Base-by-base conservation (phyloP, 1,140 invertebrate species). In the Drosophila baimaii region DNA sequence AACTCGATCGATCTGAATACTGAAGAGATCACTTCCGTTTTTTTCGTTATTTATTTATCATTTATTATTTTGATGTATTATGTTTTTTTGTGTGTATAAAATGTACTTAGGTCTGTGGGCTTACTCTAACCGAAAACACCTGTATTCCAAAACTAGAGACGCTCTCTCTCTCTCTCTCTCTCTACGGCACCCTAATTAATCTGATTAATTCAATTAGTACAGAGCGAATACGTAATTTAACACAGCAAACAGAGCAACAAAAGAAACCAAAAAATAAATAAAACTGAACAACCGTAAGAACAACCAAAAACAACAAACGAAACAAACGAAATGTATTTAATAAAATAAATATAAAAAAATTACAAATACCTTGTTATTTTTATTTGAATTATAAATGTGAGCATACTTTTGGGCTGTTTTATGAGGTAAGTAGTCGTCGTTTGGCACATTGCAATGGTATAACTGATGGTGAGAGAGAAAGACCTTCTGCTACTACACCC, bases 251-350 rank as follows among this genome's bases (percentile, higher is more conserved):
- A 82, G 75, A 82, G 80, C 77, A 81, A 81, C 43, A 61, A 41
- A 41, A 59, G 31, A 27, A 35, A 39, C n/a, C n/a, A 73, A 70
- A 56, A 70, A 77, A 71, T 56, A 33, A 79, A 55, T 55, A 52
- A 82, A 82, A 62, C 57, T 35, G 27, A 76, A 79, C n/a, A n/a
- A 63, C 49, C 63, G 43, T 46, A 52, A 52, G 49, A 15, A 15
- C 15, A 51, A 33, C 17, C 17, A 19, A 54, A 13, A 80, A 61
- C 35, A 52, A 70, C 65, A 73, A 70, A 43, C 52, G 49, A 79
- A 77, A 80, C 69, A 55, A 86, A 88, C 76, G 68, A 86, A 88
- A 79, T 83, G 76, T 88, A 86, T 86, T 86, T 88, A 86, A 88
- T 88, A 86, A 86, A 77, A 73, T 82, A 86, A 75, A 71, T 64